These are phyloP conservation scores for Oscheius onirici DNA, from an alignment of 2,888 invertebrate species.

Conservation along the genomic window DNA sequence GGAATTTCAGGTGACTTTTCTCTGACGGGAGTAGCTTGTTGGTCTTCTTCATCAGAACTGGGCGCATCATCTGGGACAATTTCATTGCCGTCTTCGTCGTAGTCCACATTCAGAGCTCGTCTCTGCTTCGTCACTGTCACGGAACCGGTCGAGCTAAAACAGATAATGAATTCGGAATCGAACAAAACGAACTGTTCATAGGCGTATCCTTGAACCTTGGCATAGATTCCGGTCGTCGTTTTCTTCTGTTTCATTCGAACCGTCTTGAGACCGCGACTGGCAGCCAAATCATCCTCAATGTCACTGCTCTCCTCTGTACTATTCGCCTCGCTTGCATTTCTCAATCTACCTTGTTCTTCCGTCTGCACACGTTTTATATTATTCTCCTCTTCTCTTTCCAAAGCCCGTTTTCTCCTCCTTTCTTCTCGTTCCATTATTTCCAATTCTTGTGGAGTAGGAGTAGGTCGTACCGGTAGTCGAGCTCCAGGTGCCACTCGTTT, in stretches of 20 bases:
- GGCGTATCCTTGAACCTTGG: too few species aligned
- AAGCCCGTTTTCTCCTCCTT: neutral
- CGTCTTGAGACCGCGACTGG: too few species aligned
- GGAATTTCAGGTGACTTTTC: too few species aligned
- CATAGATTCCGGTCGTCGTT: too few species aligned
- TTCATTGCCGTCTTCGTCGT: slow-evolving; percentile 23
- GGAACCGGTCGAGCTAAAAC: slow-evolving; percentile 7
- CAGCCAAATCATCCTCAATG: neutral
- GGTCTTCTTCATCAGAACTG: too few species aligned
- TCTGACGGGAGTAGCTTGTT: too few species aligned
- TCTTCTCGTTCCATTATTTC: slow-evolving; percentile 22
- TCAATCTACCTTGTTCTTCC: neutral
- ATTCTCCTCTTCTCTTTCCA: slow-evolving; percentile 5
- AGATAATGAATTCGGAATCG: too few species aligned
- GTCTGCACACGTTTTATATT: too few species aligned
- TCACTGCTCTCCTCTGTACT: slow-evolving; percentile 3
- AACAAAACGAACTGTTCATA: too few species aligned
- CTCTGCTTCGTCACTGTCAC: neutral
- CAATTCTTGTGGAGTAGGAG: slow-evolving; percentile 8
- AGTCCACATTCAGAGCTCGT: slow-evolving; percentile 23
- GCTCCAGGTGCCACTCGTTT: slow-evolving; percentile 17
- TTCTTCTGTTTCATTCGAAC: too few species aligned
- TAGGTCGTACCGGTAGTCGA: neutral
- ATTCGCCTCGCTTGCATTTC: neutral
- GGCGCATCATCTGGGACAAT: slow-evolving; percentile 5